phyloP scores from a whole-genome alignment of 2,113 vertebrate genomes.

The Cochlearius cochlearius region DNA sequence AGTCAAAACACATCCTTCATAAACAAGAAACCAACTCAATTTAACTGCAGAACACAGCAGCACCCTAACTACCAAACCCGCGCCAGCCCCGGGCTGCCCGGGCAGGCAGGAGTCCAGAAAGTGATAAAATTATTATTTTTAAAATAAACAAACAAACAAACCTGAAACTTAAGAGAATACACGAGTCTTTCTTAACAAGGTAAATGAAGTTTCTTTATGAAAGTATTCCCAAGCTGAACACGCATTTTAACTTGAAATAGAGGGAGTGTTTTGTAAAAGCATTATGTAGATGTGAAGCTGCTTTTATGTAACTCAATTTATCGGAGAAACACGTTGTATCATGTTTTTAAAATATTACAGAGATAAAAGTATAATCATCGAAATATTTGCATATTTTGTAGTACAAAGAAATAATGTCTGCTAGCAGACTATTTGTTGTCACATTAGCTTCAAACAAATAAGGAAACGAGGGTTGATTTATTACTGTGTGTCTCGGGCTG shows the following conservation, averaged over 20 bases:
- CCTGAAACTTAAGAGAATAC: background rate
- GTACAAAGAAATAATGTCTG: constrained; percentile 8
- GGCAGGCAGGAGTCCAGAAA: background rate
- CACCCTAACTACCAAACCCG: background rate
- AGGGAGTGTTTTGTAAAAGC: background rate
- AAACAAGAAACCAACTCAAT: background rate
- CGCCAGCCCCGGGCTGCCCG: background rate
- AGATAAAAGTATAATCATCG: constrained; percentile 16
- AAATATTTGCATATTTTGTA: constrained; percentile 21
- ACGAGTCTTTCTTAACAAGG: background rate
- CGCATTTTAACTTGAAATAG: background rate
- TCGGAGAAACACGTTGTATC: background rate
- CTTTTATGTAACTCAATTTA: constrained; percentile 20
- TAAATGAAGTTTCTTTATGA: background rate
- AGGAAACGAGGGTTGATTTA: background rate
- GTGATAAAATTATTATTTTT: background rate
- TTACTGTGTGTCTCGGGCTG: background rate
- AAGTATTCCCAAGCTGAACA: background rate
- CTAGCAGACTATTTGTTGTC: constrained; percentile 21
- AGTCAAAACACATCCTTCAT: background rate
- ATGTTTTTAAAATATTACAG: background rate
- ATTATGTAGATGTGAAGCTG: background rate
- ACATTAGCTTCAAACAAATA: constrained; percentile 20
- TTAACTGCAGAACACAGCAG: background rate
- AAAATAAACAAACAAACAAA: background rate